Conservation (phyloP, 92 coral and sea anemone species). For the Epizoanthus ramosus region DNA sequence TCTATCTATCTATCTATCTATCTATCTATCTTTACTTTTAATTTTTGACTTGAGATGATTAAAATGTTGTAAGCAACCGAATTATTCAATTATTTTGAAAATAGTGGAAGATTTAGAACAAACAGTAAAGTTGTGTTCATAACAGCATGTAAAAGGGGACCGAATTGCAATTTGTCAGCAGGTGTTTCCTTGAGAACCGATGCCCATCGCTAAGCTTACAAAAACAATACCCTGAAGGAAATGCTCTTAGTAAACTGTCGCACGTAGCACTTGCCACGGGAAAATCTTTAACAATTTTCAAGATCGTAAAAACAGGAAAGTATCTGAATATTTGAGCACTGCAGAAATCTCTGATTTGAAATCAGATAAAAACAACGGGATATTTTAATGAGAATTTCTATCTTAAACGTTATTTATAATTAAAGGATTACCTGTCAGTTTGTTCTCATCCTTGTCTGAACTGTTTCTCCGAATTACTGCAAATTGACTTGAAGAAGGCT, state of each 20-base stretch:
- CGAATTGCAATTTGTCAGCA: background rate
- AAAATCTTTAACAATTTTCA: background rate
- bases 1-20: no score
- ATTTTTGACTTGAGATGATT: no score
- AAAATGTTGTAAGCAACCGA: no score
- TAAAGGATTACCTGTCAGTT: conserved; percentile 20
- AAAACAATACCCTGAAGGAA: background rate
- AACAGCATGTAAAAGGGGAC: background rate
- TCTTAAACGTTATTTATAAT: conserved; percentile 11
- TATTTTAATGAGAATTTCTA: background rate
- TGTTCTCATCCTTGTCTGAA: conserved; percentile 1
- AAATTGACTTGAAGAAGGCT: conserved; percentile 56
- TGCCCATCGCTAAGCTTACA: conserved; percentile 30
- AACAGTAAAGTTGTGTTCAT: background rate
- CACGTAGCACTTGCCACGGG: background rate
- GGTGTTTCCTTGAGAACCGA: conserved; percentile 28
- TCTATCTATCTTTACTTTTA: no score
- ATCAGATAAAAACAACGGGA: background rate
- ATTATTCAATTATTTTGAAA: background rate
- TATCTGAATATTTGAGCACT: background rate
- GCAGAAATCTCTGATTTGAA: background rate
- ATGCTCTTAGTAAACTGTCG: background rate
- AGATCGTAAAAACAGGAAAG: background rate
- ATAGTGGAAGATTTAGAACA: background rate
- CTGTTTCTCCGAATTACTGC: conserved; percentile 47